phyloP scores from a whole-genome alignment of 1,140 invertebrate genomes.

The Sinella curviseta region DNA sequence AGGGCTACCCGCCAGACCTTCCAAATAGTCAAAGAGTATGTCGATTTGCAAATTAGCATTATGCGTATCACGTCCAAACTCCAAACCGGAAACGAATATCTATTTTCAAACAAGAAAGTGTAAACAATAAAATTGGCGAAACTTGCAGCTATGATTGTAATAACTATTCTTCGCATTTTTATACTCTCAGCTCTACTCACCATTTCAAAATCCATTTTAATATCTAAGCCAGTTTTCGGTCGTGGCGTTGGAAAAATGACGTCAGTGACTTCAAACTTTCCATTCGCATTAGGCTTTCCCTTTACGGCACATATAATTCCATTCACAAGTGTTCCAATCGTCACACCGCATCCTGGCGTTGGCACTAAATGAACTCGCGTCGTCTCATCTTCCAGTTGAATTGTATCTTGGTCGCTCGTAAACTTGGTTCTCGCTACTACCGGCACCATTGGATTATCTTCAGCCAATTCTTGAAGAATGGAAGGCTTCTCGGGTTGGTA shows the following conservation, averaged over 20 bases:
- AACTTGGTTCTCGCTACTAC: constrained; percentile 31
- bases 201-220: constrained; percentile 36
- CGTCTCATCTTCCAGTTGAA: constrained; percentile 46
- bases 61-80: background rate
- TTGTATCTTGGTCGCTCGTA: constrained; percentile 37
- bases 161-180: background rate
- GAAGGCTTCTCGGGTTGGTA: constrained; percentile 48
- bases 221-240: background rate
- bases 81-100: constrained; percentile 44
- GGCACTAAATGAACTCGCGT: constrained; percentile 42
- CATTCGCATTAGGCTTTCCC: constrained; percentile 40
- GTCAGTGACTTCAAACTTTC: constrained; percentile 46
- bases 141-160: no score
- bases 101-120: constrained; percentile 23
- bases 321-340: constrained; percentile 38
- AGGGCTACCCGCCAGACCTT: constrained; percentile 37
- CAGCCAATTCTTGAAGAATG: constrained; percentile 42
- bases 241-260: constrained; percentile 40
- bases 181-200: constrained; percentile 21
- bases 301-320: constrained; percentile 46
- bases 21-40: constrained; percentile 44
- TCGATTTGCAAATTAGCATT: constrained; percentile 10
- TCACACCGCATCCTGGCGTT: constrained; percentile 24
- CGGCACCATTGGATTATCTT: constrained; percentile 41
- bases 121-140: background rate